Conservation (phyloP, 2,113 vertebrate genomes). For the Pseudorectes ferrugineus region DNA sequence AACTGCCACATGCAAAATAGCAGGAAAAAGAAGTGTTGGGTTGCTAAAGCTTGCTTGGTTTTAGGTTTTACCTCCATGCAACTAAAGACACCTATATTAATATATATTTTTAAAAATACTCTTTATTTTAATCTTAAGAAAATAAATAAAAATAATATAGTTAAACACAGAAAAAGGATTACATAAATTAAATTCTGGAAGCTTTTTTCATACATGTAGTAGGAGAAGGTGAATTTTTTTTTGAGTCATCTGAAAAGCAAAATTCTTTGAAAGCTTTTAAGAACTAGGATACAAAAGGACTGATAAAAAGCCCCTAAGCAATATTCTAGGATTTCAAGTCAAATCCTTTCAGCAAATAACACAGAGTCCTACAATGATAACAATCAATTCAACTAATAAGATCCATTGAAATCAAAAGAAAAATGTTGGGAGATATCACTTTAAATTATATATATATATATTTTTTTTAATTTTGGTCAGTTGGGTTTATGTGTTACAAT, state of each 20-base stretch:
- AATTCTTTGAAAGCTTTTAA: background rate
- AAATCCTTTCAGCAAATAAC: background rate
- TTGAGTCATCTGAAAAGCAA: background rate
- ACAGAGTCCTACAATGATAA: background rate
- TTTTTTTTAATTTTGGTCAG: background rate
- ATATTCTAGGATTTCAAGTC: background rate
- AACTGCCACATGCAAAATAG: background rate
- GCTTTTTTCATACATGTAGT: background rate
- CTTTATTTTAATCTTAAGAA: background rate
- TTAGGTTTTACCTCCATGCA: background rate
- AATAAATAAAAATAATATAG: background rate
- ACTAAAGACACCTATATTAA: background rate
- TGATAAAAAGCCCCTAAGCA: background rate
- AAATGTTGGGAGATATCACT: background rate
- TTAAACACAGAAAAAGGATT: background rate
- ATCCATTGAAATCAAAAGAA: background rate
- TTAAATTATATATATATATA: background rate
- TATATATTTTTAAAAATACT: background rate
- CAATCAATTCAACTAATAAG: background rate
- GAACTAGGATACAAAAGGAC: background rate
- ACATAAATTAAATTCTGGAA: background rate
- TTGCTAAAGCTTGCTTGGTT: background rate
- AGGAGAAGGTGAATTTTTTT: background rate
- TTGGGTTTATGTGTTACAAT: background rate
- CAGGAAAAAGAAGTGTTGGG: background rate